Evolutionary conservation across 1,140 invertebrate genomes (phyloP).

Genomic region (Drosophila kikkawai): DNA sequence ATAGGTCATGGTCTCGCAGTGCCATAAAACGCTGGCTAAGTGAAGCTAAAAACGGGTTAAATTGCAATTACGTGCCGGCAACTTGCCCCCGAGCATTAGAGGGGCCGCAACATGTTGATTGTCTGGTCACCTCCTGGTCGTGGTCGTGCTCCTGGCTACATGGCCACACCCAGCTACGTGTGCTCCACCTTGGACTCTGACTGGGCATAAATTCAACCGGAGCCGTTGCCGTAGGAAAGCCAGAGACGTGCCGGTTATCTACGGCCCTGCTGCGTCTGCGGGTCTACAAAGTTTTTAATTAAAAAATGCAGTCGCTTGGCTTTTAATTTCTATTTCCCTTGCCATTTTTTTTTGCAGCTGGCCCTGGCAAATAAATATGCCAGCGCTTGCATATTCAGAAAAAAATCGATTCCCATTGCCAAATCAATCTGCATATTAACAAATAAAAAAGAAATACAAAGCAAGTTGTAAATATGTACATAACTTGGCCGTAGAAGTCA

Average conservation of each 20-base stretch:
- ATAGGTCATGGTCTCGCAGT: constrained; percentile 28
- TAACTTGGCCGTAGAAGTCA: constrained; percentile 45
- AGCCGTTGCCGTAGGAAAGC: constrained; percentile 7
- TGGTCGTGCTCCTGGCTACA: constrained; percentile 4
- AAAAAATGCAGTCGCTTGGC: constrained; percentile 54
- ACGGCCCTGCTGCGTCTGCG: constrained; percentile 50
- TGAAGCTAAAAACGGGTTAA: constrained; percentile 53
- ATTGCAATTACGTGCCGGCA: constrained; percentile 69
- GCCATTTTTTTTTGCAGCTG: constrained; percentile 1
- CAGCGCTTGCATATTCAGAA: constrained; percentile 21
- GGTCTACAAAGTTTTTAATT: constrained; percentile 70
- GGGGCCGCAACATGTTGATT: constrained; percentile 65
- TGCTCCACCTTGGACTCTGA: constrained; percentile 35
- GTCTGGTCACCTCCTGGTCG: constrained; percentile 20
- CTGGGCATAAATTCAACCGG: constrained; percentile 50
- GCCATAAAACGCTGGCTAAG: constrained; percentile 44
- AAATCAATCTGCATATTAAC: constrained; percentile 77
- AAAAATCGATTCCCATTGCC: constrained; percentile 37
- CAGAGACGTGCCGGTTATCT: constrained; percentile 42
- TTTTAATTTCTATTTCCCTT: constrained; percentile 25
- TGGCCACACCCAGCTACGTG: constrained; percentile 36
- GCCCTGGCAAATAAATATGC: constrained; percentile 12
- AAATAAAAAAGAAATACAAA: constrained; percentile 21
- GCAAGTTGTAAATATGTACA: constrained; percentile 62
- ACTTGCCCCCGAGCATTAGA: constrained; percentile 56